Evolutionary conservation across 2,888 invertebrate genomes (phyloP).

Genomic region (Desoria tigrina): DNA sequence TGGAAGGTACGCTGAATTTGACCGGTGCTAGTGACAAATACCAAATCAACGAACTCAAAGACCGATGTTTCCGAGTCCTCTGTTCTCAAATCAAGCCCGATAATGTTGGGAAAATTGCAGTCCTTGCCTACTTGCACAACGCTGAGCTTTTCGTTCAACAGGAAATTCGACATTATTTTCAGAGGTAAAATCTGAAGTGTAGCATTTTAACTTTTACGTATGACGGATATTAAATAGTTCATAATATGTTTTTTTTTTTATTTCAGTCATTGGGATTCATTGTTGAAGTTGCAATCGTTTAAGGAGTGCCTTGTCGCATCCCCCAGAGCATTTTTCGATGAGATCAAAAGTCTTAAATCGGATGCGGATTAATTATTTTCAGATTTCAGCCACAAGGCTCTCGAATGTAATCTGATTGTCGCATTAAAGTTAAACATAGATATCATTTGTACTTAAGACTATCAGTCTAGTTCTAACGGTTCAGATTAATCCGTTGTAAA

Average conservation of each 20-base stretch:
- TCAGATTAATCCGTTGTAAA: too few relatives aligned
- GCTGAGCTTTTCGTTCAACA: slow-evolving; percentile 37
- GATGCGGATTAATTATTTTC: too few relatives aligned
- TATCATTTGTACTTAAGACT: too few relatives aligned
- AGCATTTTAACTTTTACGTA: too few relatives aligned
- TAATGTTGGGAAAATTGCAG: slow-evolving; percentile 36
- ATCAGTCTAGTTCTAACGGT: too few relatives aligned
- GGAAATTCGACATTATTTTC: slow-evolving; percentile 35
- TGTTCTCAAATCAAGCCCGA: slow-evolving; percentile 37
- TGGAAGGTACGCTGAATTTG: slow-evolving; percentile 51
- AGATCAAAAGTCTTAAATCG: slow-evolving; percentile 28
- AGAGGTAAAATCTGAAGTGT: slow-evolving; percentile 29
- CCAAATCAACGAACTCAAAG: slow-evolving; percentile 60
- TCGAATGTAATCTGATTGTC: too few relatives aligned
- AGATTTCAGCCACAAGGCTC: too few relatives aligned
- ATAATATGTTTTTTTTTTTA: not conserved
- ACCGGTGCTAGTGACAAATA: slow-evolving; percentile 60
- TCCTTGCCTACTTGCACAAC: slow-evolving; percentile 40
- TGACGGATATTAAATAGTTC: too few relatives aligned
- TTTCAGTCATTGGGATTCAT: slow-evolving; percentile 34
- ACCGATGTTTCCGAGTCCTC: slow-evolving; percentile 56
- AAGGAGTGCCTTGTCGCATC: slow-evolving; percentile 37
- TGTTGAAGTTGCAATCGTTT: slow-evolving; percentile 29
- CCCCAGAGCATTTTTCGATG: slow-evolving; percentile 36
- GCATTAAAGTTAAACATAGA: too few relatives aligned